These are phyloP conservation scores for Muntiacus muntjak DNA, from an alignment of 2,113 vertebrate species.

Conservation along the genomic window DNA sequence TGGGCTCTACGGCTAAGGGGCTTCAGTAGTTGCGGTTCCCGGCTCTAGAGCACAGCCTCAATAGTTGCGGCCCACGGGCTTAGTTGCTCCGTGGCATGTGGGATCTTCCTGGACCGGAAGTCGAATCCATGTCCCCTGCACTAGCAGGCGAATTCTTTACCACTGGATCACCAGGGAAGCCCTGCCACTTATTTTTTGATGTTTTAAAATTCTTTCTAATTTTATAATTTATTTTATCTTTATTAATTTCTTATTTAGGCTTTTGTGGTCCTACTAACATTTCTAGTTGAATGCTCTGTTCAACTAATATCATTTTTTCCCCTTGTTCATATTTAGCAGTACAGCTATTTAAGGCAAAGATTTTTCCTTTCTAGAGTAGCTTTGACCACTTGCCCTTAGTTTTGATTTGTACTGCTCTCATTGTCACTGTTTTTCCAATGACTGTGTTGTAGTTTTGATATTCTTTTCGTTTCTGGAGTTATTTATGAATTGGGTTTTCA, in stretches of 20 bases:
- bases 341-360: not conserved
- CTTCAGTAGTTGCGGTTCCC: not conserved
- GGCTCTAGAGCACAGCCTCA: not conserved
- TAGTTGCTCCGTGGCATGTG: not conserved
- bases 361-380: not conserved
- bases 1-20: not conserved
- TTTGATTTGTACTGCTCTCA: not conserved
- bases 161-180: not conserved
- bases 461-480: not conserved
- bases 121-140: not conserved
- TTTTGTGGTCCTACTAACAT: not conserved
- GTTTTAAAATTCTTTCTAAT: not conserved
- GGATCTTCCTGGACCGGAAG: not conserved
- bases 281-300: not conserved
- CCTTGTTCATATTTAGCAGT: not conserved
- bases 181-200: not conserved
- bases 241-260: not conserved
- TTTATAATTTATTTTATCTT: not conserved
- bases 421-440: not conserved
- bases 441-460: not conserved
- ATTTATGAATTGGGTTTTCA: constrained; percentile 7
- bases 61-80: not conserved
- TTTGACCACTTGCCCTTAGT: not conserved
- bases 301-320: not conserved
- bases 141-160: not conserved